Evolutionary conservation across 2,888 invertebrate genomes (phyloP), one percentile per base, ranked within the genome.

Genomic region (Phyllotreta cruciferae): DNA sequence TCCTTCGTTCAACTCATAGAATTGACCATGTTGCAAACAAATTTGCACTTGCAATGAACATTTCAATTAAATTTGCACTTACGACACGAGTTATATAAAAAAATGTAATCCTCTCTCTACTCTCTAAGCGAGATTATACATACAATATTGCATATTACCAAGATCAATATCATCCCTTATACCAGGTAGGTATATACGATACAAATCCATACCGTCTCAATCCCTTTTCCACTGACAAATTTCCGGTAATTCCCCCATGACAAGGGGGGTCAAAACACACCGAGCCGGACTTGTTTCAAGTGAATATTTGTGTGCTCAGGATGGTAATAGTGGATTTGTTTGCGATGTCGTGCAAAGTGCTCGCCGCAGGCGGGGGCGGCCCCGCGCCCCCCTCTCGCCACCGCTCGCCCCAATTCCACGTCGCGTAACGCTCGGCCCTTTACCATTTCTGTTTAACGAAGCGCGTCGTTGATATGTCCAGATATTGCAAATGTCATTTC

Each of bases 401-500:
- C 42, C n/a, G 1, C 52, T 9, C 41, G 34, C 9, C 5, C 35
- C 41, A 35, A 5, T 36, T 35, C 44, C 35, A 44, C 10, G 9
- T 14, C 47, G 2, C 36, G 14, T 11, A 14, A 10, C 6, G 6
- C 9, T 49, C 36, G 14, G 42, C 52, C 52, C 52, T 58, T 42
- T 42, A 39, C 45, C 47, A 57, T 64, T 57, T 68, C 64, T 63
- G 70, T 68, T 67, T 65, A 69, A 69, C 70, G 66, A 68, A 66
- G 67, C 70, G 69, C 62, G 62, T 68, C 64, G 63, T 61, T 63
- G 68, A 64, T 66, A 68, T 60, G 67, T 66, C 67, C 70, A 70
- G 69, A 70, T 67, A 67, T 65, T 64, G 65, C 65, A 67, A 67
- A 68, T 62, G 66, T 63, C 70, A 69, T 64, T 65, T 63, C 64